Conservation (phyloP, 1,140 invertebrate species). For the Tetraneura akinire region DNA sequence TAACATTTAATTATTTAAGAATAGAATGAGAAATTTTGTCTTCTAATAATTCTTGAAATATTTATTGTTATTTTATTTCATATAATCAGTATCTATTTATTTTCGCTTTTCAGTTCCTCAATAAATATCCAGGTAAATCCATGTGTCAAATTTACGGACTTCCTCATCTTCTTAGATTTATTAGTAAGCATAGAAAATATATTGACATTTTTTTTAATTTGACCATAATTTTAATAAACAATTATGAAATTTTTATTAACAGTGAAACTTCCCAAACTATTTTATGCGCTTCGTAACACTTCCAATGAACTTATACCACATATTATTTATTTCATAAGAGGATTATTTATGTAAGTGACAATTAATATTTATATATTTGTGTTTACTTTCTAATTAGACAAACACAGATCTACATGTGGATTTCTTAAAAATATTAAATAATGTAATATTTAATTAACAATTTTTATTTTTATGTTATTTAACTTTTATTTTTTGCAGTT, state of each 20-base stretch:
- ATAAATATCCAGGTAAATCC: background rate
- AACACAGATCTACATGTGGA: too few species aligned
- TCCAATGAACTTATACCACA: background rate
- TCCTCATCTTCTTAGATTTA: conserved; percentile 15
- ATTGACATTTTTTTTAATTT: background rate
- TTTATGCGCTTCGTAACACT: background rate
- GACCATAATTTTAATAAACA: background rate
- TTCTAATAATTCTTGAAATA: too few species aligned
- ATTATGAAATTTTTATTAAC: background rate
- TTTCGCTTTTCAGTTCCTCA: background rate
- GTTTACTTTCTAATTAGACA: background rate
- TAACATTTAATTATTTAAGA: too few species aligned
- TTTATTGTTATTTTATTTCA: too few species aligned
- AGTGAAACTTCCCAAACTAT: conserved; percentile 20
- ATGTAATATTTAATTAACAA: background rate
- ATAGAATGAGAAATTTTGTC: too few species aligned
- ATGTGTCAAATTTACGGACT: conserved; percentile 28
- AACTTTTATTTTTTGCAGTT: background rate
- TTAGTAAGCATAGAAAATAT: background rate
- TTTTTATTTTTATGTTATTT: background rate
- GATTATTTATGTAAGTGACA: background rate
- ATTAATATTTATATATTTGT: background rate
- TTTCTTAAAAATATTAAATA: background rate
- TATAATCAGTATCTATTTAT: too few species aligned
- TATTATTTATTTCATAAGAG: background rate